These are phyloP conservation scores for Limanda limanda DNA, from an alignment of 2,113 vertebrate genomes.

Conservation along the genomic window DNA sequence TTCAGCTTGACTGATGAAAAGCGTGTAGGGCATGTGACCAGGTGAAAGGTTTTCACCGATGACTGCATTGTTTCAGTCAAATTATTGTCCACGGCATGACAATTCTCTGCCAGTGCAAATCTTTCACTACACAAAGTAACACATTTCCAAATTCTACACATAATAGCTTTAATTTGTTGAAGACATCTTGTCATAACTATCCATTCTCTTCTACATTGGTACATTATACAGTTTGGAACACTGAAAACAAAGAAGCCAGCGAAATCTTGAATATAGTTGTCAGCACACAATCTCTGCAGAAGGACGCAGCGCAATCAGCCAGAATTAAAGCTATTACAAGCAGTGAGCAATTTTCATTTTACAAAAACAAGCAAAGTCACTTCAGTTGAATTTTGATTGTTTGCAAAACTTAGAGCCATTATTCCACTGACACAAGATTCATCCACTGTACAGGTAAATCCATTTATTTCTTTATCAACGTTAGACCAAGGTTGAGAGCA, in stretches of 20 bases:
- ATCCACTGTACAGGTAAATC: background rate
- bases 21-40: background rate
- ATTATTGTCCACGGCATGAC: background rate
- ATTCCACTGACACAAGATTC: background rate
- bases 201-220: background rate
- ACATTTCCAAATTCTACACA: background rate
- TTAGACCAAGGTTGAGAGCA: too few relatives aligned
- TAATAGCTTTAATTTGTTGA: background rate
- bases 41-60: background rate
- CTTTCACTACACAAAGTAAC: background rate
- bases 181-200: background rate
- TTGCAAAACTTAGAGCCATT: too few relatives aligned
- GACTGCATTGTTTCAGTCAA: background rate
- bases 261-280: background rate
- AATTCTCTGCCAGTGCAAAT: background rate
- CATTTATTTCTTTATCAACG: too few relatives aligned
- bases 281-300: background rate
- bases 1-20: background rate
- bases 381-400: too few relatives aligned
- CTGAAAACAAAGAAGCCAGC: background rate
- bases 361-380: too few relatives aligned
- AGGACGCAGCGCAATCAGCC: background rate
- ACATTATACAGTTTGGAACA: background rate
- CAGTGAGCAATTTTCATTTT: too few relatives aligned
- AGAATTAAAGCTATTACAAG: background rate